Base-by-base conservation (phyloP, 2,113 vertebrate species). In the Setophaga petechia region DNA sequence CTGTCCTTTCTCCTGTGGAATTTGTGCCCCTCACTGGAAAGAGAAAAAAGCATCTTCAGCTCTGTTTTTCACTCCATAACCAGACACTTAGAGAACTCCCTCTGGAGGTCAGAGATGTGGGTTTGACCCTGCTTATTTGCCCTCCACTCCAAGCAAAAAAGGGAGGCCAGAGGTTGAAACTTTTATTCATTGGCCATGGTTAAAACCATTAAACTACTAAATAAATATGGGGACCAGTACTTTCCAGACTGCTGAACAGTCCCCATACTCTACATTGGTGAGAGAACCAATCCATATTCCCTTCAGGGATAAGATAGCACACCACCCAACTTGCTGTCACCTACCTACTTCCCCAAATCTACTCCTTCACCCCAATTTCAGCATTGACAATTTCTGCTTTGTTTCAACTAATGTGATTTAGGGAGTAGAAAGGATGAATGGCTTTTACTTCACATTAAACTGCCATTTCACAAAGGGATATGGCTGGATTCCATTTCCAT, bases 401-500 rank as follows among this genome's bases (percentile, higher is more conserved):
- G 41, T 79, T 95, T 93, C 91, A 93, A 6, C 33, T 59, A 52
- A 52, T 55, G 52, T 67, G 67, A 94, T 93, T 93, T 82, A 86
- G 33, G 47, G 84, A 90, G 58, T 67, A 43, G 84, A 72, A 91
- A 94, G 78, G 78, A 94, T 85, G 44, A 88, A 88, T 47, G 51
- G 43, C 75, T 91, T 95, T 94, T 94, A 90, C 95, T 93, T 83
- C 84, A 86, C 71, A 63, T 82, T 87, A 76, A 91, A 84, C 39
- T 95, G 66, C 61, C 62, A 78, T 93, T 91, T 77, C 21, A 11
- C 55, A 83, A 78, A 95, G 55, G 79, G 24, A 78, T 92, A 63
- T 96, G 95, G 95, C 89, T 87, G 33, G 33, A 91, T 97, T 95
- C 94, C 93, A 89, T 91, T 97, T 95, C 87, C 92, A 95, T 95